Evolutionary conservation across 2,113 vertebrate genomes (phyloP), one percentile per base, ranked within the genome.

Genomic region (Scopus umbretta): DNA sequence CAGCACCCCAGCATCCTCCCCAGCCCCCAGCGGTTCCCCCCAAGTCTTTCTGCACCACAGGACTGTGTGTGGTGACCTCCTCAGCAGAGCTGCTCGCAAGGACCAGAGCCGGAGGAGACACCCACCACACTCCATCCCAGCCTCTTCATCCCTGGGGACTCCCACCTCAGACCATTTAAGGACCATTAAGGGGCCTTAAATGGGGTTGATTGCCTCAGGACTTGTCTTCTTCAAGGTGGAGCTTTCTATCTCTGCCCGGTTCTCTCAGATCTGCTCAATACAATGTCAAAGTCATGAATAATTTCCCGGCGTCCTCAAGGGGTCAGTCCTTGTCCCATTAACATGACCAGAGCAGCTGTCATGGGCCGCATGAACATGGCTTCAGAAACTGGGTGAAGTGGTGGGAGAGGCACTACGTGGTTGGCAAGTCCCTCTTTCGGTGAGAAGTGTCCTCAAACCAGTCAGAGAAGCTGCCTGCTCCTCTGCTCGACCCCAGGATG

Each of bases 401-500:
- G 26, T 34, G 42, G 40, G 63, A 61, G 40, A 65, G 36, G 36
- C 79, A 75, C 26, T 42, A 61, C 11, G 5, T 47, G n/a, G 15
- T 11, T 43, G 19, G 20, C 30, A 52, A 25, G 27, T 61, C 43
- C 18, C 27, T 58, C 38, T n/a, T 47, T 43, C 1, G 3, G 32
- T 9, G 13, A 49, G 53, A 56, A 32, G 15, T 65, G 52, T 52
- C 68, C 80, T 49, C 76, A 59, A 2, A 43, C 38, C 53, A 5
- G 0, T 1, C 1, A 11, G 49, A 76, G 68, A 9, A 26, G 71
- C 29, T 34, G 23, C 38, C 29, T 50, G 27, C 55, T 53, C 21
- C 26, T 62, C 0, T 0, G 1, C 29, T 61, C 0, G 0, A 19
- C 81, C 34, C n/a, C 36, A 32, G 80, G 40, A 12, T 16, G 23